Conservation (phyloP, 2,797 vertebrate species). For the Silurus lanzhouensis region DNA sequence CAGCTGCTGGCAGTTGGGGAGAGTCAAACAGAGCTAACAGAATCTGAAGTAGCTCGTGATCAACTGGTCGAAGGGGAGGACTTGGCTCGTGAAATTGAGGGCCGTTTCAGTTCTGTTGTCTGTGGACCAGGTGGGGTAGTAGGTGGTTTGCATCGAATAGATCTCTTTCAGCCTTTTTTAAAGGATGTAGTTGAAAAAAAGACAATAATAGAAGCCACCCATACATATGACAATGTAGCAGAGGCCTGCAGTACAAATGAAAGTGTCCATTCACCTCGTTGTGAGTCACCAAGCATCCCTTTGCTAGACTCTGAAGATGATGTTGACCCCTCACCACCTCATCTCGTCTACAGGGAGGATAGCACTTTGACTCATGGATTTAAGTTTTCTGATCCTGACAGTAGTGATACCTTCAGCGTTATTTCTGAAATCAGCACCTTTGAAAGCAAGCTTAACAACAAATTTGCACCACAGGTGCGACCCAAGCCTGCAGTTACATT, state of each 20-base stretch:
- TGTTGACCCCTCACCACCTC: constrained; percentile 80
- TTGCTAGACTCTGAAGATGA: constrained; percentile 92
- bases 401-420: constrained; percentile 82
- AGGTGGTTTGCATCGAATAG: constrained; percentile 84
- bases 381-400: constrained; percentile 86
- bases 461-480: constrained; percentile 89
- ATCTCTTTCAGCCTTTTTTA: constrained; percentile 88
- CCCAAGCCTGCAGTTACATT: constrained; percentile 85
- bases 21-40: constrained; percentile 79
- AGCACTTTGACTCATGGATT: constrained; percentile 75
- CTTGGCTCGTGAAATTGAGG: constrained; percentile 91
- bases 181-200: constrained; percentile 91
- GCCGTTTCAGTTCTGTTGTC: constrained; percentile 81
- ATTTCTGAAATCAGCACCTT: constrained; percentile 82
- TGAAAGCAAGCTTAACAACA: constrained; percentile 91
- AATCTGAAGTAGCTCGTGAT: constrained; percentile 84
- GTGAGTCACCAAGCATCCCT: constrained; percentile 87
- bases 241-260: constrained; percentile 88
- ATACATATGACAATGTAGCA: constrained; percentile 95
- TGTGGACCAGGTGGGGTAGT: constrained; percentile 82
- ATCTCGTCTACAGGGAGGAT: constrained; percentile 83
- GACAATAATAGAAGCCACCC: constrained; percentile 89
- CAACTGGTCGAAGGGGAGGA: constrained; percentile 91
- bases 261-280: constrained; percentile 85
- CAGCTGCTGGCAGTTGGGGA: constrained; percentile 89